A percentile compares a stretch with the other conserved stretches of the same genome.
Evolutionary conservation across 2,797 vertebrate genomes (phyloP).

Genomic region (Sebastes hubbsi): DNA sequence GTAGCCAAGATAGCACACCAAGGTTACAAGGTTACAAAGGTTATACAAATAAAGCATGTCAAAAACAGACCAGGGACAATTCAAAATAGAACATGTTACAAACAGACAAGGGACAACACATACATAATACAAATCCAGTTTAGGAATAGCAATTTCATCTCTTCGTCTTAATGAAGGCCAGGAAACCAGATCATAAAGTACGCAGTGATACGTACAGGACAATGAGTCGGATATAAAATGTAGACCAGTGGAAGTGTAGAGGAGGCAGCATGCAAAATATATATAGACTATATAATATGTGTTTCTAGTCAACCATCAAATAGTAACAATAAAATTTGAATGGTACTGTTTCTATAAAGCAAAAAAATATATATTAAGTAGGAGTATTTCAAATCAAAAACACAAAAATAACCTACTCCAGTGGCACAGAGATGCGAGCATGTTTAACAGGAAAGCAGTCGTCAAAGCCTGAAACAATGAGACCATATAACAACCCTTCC

Average conservation of each 20-base stretch:
- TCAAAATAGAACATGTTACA: not conserved
- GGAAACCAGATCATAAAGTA: not conserved
- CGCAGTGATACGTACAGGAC: not conserved
- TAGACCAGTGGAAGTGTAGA: not conserved
- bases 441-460: not conserved
- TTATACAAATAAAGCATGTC: not conserved
- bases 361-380: not conserved
- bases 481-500: not conserved
- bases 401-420: not conserved
- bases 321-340: not conserved
- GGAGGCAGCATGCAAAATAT: not conserved
- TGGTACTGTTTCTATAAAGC: not conserved
- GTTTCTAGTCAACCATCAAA: not conserved
- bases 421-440: not conserved
- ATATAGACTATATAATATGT: not conserved
- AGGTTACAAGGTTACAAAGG: not conserved
- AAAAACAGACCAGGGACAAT: not conserved
- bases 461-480: not conserved
- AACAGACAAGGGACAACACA: not conserved
- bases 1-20: not conserved
- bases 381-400: not conserved
- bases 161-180: not conserved
- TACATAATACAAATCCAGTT: not conserved
- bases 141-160: too few relatives aligned
- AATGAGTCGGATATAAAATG: not conserved